Base-by-base conservation (phyloP, 1,140 invertebrate species). In the Phthorimaea operculella region DNA sequence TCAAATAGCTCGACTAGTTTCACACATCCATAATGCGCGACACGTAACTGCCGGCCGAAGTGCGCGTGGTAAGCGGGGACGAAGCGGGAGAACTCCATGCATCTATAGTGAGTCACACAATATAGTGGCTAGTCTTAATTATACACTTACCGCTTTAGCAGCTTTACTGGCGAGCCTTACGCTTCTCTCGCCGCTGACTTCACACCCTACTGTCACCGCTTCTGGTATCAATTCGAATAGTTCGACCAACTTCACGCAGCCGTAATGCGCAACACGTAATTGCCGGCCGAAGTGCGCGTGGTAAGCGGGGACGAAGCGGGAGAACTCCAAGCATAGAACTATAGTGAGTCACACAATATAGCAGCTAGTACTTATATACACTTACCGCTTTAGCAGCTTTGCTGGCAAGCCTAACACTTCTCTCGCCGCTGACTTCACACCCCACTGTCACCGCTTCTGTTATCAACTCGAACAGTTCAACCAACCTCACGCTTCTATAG, bases 11-110 rank as follows among this genome's bases (percentile, higher is more conserved):
- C 96, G 15, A 94, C 92, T 4, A 99, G 87, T 81, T 98, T 97
- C 0, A 92, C 92, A 69, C 97, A 98, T 1, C 97, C 96, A 79
- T 97, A 98, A 83, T 98, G 95, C 8, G 96, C 92, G 0, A 98
- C 93, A 48, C 95, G 91, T 72, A 96, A 96, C 79, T 98, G 97
- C 62, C 93, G 90, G 4, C 94, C 94, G 79, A 96, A 98, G 79
- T 98, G 96, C 68, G 97, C 95, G 86, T 98, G 97, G 87, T 98
- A 98, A 0, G 94, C 91, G 10, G 96, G 96, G 18, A 98, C 96
- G 74, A 99, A 98, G 72, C 96, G 95, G 63, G 95, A 93, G 78
- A 98, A 98, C 34, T 92, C 83, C 89, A 98, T 95, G 17, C 90
- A n/a, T n/a, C n/a, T n/a, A n/a, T n/a, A n/a, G n/a, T n/a, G n/a